These are phyloP conservation scores for Eidolon dupreanum DNA, from an alignment of 2,797 vertebrate species.

Conservation along the genomic window DNA sequence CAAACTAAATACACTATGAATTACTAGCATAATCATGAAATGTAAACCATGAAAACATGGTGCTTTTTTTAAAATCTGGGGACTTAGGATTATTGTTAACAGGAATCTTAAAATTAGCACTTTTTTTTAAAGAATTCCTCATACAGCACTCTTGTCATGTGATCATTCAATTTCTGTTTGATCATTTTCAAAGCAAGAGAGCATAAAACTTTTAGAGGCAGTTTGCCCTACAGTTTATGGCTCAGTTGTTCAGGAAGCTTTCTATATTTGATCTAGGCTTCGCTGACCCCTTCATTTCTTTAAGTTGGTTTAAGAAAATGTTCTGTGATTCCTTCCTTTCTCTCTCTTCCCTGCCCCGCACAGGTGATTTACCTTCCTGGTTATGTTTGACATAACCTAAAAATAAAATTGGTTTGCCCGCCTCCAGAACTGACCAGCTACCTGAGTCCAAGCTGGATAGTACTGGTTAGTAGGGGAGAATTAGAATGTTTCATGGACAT, in stretches of 20 bases:
- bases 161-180: not conserved
- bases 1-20: not conserved
- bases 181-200: not conserved
- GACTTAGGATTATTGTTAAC: not conserved
- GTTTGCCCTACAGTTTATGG: not conserved
- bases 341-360: not conserved
- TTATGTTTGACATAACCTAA: not conserved
- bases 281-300: not conserved
- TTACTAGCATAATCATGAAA: not conserved
- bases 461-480: not conserved
- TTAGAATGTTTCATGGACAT: not conserved
- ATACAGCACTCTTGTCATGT: not conserved
- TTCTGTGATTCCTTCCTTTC: not conserved
- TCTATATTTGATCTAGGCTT: not conserved
- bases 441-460: not conserved
- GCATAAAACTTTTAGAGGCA: not conserved
- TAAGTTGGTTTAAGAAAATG: not conserved
- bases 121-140: not conserved
- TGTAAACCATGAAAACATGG: not conserved
- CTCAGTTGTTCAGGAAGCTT: not conserved
- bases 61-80: not conserved
- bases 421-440: not conserved
- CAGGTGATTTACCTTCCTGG: not conserved
- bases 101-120: not conserved
- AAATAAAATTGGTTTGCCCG: slow-evolving; percentile 25